These are phyloP conservation scores for Andrena chrysosceles DNA, from an alignment of 2,888 invertebrate genomes.

Conservation along the genomic window DNA sequence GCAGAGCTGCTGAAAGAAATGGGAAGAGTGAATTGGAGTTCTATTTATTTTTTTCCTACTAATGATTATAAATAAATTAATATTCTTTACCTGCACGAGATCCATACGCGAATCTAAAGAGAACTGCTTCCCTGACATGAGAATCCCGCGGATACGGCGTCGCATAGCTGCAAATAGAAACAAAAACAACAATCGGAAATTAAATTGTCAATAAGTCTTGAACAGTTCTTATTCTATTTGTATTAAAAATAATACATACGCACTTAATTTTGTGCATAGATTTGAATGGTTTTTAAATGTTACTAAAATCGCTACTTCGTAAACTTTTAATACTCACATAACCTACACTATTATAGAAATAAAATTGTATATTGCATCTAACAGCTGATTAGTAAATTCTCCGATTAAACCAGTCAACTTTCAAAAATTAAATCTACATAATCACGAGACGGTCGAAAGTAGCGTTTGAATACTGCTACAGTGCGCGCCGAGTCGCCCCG, in stretches of 20 bases:
- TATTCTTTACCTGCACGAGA: slow-evolving; percentile 89
- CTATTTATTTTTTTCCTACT: background rate
- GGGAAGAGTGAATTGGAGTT: background rate
- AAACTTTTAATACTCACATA: background rate
- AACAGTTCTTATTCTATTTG: background rate
- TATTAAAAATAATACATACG: too few relatives aligned
- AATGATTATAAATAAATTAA: background rate
- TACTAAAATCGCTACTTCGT: background rate
- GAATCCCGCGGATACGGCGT: slow-evolving; percentile 93
- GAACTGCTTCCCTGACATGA: slow-evolving; percentile 96
- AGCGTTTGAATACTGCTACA: background rate
- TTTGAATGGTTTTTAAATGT: background rate
- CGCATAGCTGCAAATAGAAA: slow-evolving; percentile 89
- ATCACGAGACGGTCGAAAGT: background rate
- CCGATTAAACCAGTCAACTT: background rate
- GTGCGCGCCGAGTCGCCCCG: background rate
- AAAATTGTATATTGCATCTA: background rate
- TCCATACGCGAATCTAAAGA: slow-evolving; percentile 97
- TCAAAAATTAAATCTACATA: background rate
- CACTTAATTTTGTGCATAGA: background rate
- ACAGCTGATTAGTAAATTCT: background rate
- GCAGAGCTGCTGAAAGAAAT: too few relatives aligned
- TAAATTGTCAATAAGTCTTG: background rate
- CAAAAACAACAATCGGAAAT: background rate
- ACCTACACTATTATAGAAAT: background rate